Conservation (phyloP, 2,113 vertebrate genomes). For the Motacilla tschutschensis region DNA sequence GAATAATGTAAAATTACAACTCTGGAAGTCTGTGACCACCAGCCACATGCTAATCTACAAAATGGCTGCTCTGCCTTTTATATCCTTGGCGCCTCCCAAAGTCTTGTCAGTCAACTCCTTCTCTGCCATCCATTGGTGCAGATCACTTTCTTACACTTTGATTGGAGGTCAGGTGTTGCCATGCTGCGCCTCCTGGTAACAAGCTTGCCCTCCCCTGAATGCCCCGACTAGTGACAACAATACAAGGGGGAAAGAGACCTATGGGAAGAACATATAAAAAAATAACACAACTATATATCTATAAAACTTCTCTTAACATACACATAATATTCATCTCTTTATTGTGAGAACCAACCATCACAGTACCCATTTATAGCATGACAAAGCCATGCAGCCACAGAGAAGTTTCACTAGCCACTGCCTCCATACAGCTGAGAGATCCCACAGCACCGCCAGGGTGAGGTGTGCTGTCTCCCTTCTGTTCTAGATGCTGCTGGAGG, state of each 20-base stretch:
- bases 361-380: not conserved
- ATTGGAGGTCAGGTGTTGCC: not conserved
- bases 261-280: not conserved
- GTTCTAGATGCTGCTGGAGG: not conserved
- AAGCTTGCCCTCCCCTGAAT: not conserved
- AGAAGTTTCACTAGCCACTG: not conserved
- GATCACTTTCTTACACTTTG: not conserved
- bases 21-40: rapidly evolving
- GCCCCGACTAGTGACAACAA: not conserved
- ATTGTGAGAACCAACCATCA: not conserved
- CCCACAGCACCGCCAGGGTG: rapidly evolving
- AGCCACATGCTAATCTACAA: not conserved
- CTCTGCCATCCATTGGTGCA: not conserved
- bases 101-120: not conserved
- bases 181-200: not conserved
- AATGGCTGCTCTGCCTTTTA: not conserved
- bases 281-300: not conserved
- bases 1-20: not conserved
- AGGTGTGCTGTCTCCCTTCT: not conserved
- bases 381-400: not conserved
- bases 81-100: not conserved
- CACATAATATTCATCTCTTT: not conserved
- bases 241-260: not conserved
- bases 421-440: not conserved
- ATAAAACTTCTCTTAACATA: not conserved